Conservation (phyloP, 2,113 vertebrate genomes). For the Dolichotis patagonum region DNA sequence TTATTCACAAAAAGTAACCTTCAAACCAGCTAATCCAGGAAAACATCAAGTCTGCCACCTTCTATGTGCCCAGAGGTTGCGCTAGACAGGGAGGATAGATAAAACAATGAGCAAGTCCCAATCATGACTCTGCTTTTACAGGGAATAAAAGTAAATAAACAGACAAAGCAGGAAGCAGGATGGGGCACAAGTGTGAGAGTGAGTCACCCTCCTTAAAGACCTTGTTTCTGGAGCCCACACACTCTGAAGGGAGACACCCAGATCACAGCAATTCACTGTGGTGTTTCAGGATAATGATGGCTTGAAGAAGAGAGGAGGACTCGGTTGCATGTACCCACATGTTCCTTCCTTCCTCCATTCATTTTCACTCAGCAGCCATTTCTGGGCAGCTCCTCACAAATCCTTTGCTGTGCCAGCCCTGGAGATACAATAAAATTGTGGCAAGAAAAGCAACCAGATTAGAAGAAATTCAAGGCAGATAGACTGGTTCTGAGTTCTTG, state of each 20-base stretch:
- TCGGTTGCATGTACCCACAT: neutral
- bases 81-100: neutral
- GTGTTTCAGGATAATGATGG: neutral
- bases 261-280: neutral
- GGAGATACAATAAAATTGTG: neutral
- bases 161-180: neutral
- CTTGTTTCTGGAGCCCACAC: neutral
- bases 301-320: neutral
- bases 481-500: neutral
- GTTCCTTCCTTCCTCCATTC: neutral
- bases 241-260: neutral
- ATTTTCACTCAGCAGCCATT: neutral
- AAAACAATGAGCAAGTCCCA: conserved; percentile 9
- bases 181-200: too few relatives aligned
- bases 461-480: neutral
- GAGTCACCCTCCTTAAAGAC: neutral
- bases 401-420: neutral
- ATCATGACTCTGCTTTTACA: neutral
- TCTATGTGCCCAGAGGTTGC: neutral
- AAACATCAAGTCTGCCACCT: conserved; percentile 49
- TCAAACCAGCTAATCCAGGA: conserved; percentile 1
- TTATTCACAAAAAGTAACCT: conserved; percentile 45
- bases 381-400: neutral
- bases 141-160: neutral
- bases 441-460: neutral